A percentile compares a stretch with the other conserved stretches of the same genome.
Evolutionary conservation across 2,797 vertebrate genomes (phyloP).

Genomic region (Cygnus olor): DNA sequence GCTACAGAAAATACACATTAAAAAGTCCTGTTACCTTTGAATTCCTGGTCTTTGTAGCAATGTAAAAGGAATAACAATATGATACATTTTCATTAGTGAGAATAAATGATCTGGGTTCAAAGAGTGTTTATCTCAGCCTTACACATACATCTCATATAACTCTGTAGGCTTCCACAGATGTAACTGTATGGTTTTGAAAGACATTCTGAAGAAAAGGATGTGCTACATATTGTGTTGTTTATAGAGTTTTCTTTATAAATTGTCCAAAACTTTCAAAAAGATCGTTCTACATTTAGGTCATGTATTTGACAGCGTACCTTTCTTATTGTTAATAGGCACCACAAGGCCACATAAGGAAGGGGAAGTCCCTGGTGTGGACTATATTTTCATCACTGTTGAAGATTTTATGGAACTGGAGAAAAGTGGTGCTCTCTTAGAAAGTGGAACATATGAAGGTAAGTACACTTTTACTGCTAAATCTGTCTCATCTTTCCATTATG

Average conservation of each 20-base stretch:
- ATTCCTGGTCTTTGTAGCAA: neutral
- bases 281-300: neutral
- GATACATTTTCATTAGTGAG: conserved; percentile 2
- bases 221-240: neutral
- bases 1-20: neutral
- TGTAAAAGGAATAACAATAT: neutral
- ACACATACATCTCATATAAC: neutral
- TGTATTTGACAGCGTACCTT: conserved; percentile 26
- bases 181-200: neutral
- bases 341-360: conserved; percentile 99
- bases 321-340: conserved; percentile 85
- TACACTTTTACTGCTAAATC: neutral
- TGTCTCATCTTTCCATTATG: neutral
- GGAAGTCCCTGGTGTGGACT: conserved; percentile 98
- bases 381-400: conserved; percentile 96
- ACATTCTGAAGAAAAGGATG: neutral
- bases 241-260: neutral
- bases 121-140: neutral
- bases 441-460: conserved; percentile 99
- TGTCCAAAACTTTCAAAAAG: conserved; percentile 44
- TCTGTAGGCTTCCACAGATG: conserved; percentile 14
- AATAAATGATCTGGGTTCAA: conserved; percentile 14
- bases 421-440: conserved; percentile 96
- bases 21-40: neutral
- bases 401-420: conserved; percentile 98